These are phyloP conservation scores for Molorchus minor DNA, from an alignment of 2,888 invertebrate genomes.

Conservation along the genomic window DNA sequence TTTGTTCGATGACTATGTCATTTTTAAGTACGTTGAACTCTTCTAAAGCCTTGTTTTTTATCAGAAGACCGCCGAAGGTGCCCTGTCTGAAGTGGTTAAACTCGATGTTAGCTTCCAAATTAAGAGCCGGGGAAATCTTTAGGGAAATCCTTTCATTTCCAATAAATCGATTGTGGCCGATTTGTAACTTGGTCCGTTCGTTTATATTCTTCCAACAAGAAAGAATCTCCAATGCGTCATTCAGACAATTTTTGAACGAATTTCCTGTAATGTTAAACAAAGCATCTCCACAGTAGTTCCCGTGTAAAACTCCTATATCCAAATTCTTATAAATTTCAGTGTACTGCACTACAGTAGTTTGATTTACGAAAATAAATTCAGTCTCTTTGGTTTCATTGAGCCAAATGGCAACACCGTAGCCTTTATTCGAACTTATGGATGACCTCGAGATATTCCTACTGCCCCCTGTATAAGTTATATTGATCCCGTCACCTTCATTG, in stretches of 20 bases:
- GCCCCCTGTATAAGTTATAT: slow-evolving; percentile 95
- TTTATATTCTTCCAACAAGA: slow-evolving; percentile 79
- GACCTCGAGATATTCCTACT: slow-evolving; percentile 90
- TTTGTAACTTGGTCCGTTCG: slow-evolving; percentile 71
- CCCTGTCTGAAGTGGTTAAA: slow-evolving; percentile 90
- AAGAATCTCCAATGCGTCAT: slow-evolving; percentile 82
- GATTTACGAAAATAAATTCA: slow-evolving; percentile 82
- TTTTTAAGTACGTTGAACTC: slow-evolving; percentile 82
- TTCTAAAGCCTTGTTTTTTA: slow-evolving; percentile 82
- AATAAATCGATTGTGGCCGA: slow-evolving; percentile 87
- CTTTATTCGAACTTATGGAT: slow-evolving; percentile 85
- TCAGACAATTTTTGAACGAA: slow-evolving; percentile 80
- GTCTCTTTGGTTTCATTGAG: slow-evolving; percentile 83
- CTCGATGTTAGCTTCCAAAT: slow-evolving; percentile 80
- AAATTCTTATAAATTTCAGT: slow-evolving; percentile 87
- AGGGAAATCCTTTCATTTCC: slow-evolving; percentile 79
- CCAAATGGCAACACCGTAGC: slow-evolving; percentile 91
- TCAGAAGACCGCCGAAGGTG: slow-evolving; percentile 81
- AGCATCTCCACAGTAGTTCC: slow-evolving; percentile 89
- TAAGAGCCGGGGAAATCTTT: slow-evolving; percentile 83
- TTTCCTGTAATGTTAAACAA: slow-evolving; percentile 94
- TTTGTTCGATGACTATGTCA: slow-evolving; percentile 79
- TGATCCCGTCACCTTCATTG: slow-evolving; percentile 94
- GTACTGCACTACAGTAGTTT: slow-evolving; percentile 87
- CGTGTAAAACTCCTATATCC: slow-evolving; percentile 88